Evolutionary conservation across 2,797 vertebrate species (phyloP).

Genomic region (Xenentodon cancila): DNA sequence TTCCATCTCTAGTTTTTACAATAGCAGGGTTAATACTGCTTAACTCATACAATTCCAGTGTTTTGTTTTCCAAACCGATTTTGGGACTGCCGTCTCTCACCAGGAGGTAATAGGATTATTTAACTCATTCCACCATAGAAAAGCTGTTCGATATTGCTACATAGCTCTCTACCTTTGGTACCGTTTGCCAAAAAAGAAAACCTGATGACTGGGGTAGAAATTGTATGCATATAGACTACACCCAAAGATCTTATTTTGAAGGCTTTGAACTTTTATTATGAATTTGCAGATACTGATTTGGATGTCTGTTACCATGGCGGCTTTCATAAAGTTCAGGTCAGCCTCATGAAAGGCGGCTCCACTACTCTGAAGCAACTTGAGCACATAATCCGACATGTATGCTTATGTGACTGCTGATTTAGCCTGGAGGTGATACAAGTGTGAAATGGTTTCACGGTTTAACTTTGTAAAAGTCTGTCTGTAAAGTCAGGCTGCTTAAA

Average conservation of each 20-base stretch:
- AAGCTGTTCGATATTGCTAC: slow-evolving; percentile 23
- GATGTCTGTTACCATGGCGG: neutral
- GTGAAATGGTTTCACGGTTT: slow-evolving; percentile 12
- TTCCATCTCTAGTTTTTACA: slow-evolving; percentile 1
- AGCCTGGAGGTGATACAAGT: slow-evolving; percentile 1
- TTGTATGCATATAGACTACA: neutral
- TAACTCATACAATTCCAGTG: neutral
- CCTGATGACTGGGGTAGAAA: neutral
- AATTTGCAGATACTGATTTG: neutral
- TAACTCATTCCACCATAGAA: neutral
- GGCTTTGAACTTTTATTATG: neutral
- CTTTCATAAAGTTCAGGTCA: neutral
- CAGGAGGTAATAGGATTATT: neutral
- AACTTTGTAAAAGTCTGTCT: slow-evolving; percentile 4
- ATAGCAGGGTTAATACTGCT: no score
- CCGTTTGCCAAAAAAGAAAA: no score
- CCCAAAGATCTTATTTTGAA: neutral
- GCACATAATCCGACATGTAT: slow-evolving; percentile 15
- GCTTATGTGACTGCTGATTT: slow-evolving; percentile 5
- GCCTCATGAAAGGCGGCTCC: neutral
- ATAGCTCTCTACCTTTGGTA: neutral
- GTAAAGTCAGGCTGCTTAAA: slow-evolving; percentile 11
- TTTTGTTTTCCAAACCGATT: neutral
- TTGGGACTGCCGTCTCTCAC: no score
- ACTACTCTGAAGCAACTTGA: slow-evolving; percentile 13